Conservation (phyloP, 1,140 invertebrate genomes). For the Capitella teleta region DNA sequence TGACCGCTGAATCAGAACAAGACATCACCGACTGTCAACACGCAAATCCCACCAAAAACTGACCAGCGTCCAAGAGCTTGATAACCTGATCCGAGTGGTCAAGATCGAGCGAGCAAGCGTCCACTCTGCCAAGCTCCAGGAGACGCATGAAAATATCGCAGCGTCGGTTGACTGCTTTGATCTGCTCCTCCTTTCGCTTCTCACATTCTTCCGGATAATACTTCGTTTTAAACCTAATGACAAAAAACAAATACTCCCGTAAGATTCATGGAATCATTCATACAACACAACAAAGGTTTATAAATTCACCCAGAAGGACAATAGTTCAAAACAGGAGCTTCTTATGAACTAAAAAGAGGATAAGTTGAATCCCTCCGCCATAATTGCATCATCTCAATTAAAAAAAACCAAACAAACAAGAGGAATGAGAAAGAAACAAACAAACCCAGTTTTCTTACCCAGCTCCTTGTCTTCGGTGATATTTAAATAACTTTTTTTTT, state of each 20-base stretch:
- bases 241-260: not conserved
- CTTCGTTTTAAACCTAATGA: slow-evolving; percentile 90
- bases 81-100: slow-evolving; percentile 77
- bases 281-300: too few species aligned
- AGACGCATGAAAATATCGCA: slow-evolving; percentile 83
- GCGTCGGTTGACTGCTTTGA: slow-evolving; percentile 70
- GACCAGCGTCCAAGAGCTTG: slow-evolving; percentile 73
- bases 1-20: slow-evolving; percentile 57
- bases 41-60: slow-evolving; percentile 2
- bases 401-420: too few species aligned
- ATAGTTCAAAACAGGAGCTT: too few species aligned
- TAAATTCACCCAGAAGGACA: too few species aligned
- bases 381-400: too few species aligned
- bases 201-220: slow-evolving; percentile 95
- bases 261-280: not conserved
- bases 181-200: slow-evolving; percentile 79
- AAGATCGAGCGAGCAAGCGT: slow-evolving; percentile 71
- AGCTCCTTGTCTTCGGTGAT: too few species aligned
- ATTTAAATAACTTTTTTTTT: too few species aligned
- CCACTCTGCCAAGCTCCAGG: slow-evolving; percentile 59
- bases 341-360: too few species aligned
- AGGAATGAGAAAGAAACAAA: too few species aligned
- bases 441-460: too few species aligned
- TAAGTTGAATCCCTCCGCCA: too few species aligned
- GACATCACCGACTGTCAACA: not conserved